Base-by-base conservation (phyloP, 2,113 vertebrate genomes). In the Centropristis striata region DNA sequence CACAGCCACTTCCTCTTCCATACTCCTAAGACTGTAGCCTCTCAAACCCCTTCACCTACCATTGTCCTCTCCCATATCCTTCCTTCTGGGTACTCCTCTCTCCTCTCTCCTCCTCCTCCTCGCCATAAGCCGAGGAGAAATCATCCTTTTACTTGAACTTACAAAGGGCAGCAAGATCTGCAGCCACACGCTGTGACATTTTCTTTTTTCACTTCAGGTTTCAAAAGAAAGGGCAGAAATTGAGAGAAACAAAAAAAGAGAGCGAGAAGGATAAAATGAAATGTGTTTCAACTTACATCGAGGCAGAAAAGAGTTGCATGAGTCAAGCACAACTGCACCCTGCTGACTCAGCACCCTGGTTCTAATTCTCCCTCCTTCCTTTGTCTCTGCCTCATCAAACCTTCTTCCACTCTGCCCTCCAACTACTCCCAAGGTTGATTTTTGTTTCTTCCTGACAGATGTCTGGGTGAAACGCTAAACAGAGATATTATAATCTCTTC, bases 271-370 rank as follows among this genome's bases (percentile, higher is more conserved):
- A 60, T 59, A 60, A 85, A 81, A 71, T 83, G 46, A 88, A 85
- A 81, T 41, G 21, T 70, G 54, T 67, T 63, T 76, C 60, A 83
- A 8, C 71, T 84, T 78, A 5, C 50, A 74, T 37, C 7, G 59
- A 84, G 68, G 54, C 69, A 72, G 49, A 69, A 79, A 58, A 71
- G 60, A 76, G 28, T 64, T 49, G 36, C 8, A 16, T 2, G 37
- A 76, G 68, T 81, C n/a, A 25, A 73, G 73, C 71, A 53, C 77
- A 74, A 41, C 68, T 47, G 66, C 57, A 63, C 47, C 61, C 37
- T 86, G 88, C 80, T 86, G 73, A 71, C 80, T 92, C 85, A 79
- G 84, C 85, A 72, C 54, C 54, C 54, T 60, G 71, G 18, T 63
- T 75, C 51, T 75, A 75, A 73, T 82, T 73, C 78, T 53, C 21